Evolutionary conservation across 2,113 vertebrate genomes (phyloP), one percentile per base, ranked within the genome.

Genomic region (Gymnocephalus cernua): DNA sequence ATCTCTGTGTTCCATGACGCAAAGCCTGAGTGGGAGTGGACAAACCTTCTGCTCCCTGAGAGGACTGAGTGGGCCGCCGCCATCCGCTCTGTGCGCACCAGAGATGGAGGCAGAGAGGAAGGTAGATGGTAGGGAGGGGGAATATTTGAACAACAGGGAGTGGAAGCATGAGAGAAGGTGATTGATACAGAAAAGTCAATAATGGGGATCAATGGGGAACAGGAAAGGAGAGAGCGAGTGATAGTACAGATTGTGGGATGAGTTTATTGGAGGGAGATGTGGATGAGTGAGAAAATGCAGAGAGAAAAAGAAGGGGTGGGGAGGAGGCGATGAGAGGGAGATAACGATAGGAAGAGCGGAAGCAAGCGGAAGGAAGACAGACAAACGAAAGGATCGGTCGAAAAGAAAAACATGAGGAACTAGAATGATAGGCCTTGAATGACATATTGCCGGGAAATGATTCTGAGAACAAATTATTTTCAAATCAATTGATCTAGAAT

Each of bases 1-100:
- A 65, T 89, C 79, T 89, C 85, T 86, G 79, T 94, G 92, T 95
- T 96, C 94, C 93, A 91, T 96, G 95, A 96, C 94, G 95, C 94
- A 95, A 92, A 93, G 85, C 83, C 81, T 88, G 92, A 95, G 94
- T 95, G 92, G 93, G 94, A 94, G 94, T 92, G 92, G 93, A 92
- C 88, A 93, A 93, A 93, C 94, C 95, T 95, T 92, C 92, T 94
- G 94, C 93, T 95, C 92, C 90, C 93, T 85, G 88, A 88, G 93
- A 94, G 94, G 92, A 93, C 90, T 92, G 92, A 93, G 92, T 92
- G 93, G 92, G 93, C 89, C 25, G 91, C 71, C 68, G 83, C 93
- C 89, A 93, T 94, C 92, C 91, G 89, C 91, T 93, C 82, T 81
- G 86, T 56, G 68, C 58, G 80, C 91, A 91, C 79, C 82, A 92